Percentiles rank a stretch among this genome's conserved stretches.
phyloP scores from a whole-genome alignment of 2,888 invertebrate genomes.

The Electrophaes corylata region DNA sequence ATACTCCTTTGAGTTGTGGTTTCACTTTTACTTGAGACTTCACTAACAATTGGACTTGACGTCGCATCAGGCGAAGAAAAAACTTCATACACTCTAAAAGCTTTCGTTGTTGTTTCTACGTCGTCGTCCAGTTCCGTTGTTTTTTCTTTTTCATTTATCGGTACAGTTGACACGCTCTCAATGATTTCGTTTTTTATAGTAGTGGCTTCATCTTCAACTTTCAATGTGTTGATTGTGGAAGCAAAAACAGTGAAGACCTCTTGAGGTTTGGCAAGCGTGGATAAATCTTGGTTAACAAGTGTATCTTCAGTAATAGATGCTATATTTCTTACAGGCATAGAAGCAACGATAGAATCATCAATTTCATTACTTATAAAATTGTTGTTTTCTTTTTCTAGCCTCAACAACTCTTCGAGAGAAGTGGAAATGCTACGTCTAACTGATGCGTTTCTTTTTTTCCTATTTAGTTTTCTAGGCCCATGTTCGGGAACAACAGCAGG shows the following conservation, averaged over 20 bases:
- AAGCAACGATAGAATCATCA: slow-evolving; percentile 64
- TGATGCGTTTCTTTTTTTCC: slow-evolving; percentile 46
- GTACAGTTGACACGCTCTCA: slow-evolving; percentile 74
- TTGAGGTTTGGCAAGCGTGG: slow-evolving; percentile 47
- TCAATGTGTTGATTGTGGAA: slow-evolving; percentile 51
- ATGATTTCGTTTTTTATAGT: slow-evolving; percentile 56
- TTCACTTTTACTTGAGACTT: slow-evolving; percentile 46
- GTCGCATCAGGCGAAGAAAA: slow-evolving; percentile 59
- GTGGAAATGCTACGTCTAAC: slow-evolving; percentile 63
- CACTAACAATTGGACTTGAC: slow-evolving; percentile 36
- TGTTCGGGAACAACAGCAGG: slow-evolving; percentile 87
- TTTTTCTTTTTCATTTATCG: slow-evolving; percentile 56
- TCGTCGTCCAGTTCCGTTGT: slow-evolving; percentile 59
- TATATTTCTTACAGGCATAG: slow-evolving; percentile 52
- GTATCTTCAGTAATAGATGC: slow-evolving; percentile 45
- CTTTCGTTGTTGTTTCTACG: slow-evolving; percentile 65
- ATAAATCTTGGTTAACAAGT: slow-evolving; percentile 43
- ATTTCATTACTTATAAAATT: slow-evolving; percentile 79
- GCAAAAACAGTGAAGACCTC: slow-evolving; percentile 61
- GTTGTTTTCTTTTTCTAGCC: slow-evolving; percentile 68
- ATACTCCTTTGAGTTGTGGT: slow-evolving; percentile 59
- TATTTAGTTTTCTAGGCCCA: slow-evolving; percentile 83
- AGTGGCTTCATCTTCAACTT: slow-evolving; percentile 45
- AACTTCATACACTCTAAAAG: slow-evolving; percentile 71
- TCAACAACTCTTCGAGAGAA: slow-evolving; percentile 72